Evolutionary conservation across 2,888 invertebrate genomes (phyloP), one percentile per base, ranked within the genome.

Genomic region (Rhamnusium bicolor): DNA sequence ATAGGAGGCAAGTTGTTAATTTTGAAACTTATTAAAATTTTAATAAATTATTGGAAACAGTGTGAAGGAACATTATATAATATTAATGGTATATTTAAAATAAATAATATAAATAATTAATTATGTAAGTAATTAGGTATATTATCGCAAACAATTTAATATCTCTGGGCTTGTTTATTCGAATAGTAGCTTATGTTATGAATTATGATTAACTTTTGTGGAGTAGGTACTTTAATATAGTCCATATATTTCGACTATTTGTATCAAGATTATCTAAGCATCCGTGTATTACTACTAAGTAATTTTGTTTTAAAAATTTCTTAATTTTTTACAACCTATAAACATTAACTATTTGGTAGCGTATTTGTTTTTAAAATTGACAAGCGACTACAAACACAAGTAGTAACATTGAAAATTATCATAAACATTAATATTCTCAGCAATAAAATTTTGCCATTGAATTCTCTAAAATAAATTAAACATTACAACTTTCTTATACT

Each of bases 301-400:
- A 4, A 40, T 40, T 40, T 40, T n/a, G 40, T 40, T 40, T 40
- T 2, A 40, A 40, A n/a, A 40, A 40, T 12, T n/a, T n/a, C n/a
- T 2, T n/a, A 12, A 40, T 32, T 40, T 40, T n/a, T 40, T 40
- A 40, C 40, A 40, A 40, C n/a, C n/a, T 40, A 40, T n/a, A 40
- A 40, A 40, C 40, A 40, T 4, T n/a, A 19, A 19, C 53, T 7
- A n/a, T 14, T 18, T 18, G 19, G 63, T 14, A 24, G 56, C 21
- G 32, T 67, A 56, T 67, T 67, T 67, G 66, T 67, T 67, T 67
- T 67, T 46, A 6, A 54, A 67, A 67, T 56, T 24, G 54, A 46
- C 66, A 67, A 63, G 56, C 46, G 29, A 46, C 60, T 32, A 40
- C 61, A 61, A 61, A 21, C 18, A 56, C 56, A 18, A 53, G 65